Percentiles rank a stretch among this genome's conserved stretches.
These are phyloP conservation scores for Dorcus parallelipipedus DNA, from an alignment of 2,888 invertebrate species.

Conservation along the genomic window DNA sequence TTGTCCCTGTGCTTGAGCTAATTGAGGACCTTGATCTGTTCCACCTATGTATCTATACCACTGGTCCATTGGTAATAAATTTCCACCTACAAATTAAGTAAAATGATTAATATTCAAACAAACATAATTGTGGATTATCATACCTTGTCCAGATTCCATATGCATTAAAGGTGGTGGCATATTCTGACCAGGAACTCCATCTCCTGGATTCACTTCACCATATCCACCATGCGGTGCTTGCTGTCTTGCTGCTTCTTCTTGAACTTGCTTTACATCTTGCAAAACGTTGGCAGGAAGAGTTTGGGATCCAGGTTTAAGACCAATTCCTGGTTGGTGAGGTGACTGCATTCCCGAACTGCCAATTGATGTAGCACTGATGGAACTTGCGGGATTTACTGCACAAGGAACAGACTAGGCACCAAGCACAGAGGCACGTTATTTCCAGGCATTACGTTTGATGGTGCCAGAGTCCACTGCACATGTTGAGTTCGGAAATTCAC, in stretches of 20 bases:
- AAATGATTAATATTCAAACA: constrained; percentile 3
- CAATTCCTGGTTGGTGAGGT: constrained; percentile 45
- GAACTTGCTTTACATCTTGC: constrained; percentile 66
- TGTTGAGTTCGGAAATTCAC: no score
- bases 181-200: constrained; percentile 49
- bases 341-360: constrained; percentile 49
- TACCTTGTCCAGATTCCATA: constrained; percentile 48
- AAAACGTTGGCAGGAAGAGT: constrained; percentile 78
- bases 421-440: constrained; percentile 44
- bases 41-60: constrained; percentile 54
- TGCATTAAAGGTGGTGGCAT: constrained; percentile 61
- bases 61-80: constrained; percentile 56
- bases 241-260: constrained; percentile 88
- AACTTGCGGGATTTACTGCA: constrained; percentile 54
- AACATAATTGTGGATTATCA: constrained; percentile 27
- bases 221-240: constrained; percentile 71
- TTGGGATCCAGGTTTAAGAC: constrained; percentile 61
- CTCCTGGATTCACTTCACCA: constrained; percentile 67
- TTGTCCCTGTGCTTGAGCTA: constrained; percentile 41
- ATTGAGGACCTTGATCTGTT: constrained; percentile 37
- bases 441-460: constrained; percentile 30
- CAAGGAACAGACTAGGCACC: constrained; percentile 50
- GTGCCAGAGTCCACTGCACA: no score
- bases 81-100: constrained; percentile 42
- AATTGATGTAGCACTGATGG: constrained; percentile 53